Conservation (phyloP, 2,888 invertebrate species). For the Nemotelus nigrinus region DNA sequence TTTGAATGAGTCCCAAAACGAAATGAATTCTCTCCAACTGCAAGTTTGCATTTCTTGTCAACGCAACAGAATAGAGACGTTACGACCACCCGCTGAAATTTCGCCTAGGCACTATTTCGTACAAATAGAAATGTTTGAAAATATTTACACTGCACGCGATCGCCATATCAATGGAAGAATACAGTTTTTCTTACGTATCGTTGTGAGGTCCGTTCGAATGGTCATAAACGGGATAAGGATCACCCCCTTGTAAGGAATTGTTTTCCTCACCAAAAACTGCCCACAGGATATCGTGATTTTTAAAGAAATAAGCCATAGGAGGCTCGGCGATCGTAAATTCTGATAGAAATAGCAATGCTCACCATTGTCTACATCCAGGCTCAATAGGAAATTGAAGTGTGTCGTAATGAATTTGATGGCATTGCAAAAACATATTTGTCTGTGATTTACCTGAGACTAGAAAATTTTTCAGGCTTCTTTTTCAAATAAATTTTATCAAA, state of each 20-base stretch:
- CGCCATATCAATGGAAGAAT: conserved; percentile 25
- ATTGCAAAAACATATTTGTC: neutral
- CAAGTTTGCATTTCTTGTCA: neutral
- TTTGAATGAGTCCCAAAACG: conserved; percentile 42
- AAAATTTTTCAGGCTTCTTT: too few relatives aligned
- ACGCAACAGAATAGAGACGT: conserved; percentile 24
- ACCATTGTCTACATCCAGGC: neutral
- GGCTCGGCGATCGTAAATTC: conserved; percentile 27
- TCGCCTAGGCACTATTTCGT: conserved; percentile 20
- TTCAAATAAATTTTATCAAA: too few relatives aligned
- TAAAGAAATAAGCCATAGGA: conserved; percentile 29
- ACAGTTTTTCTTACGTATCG: conserved; percentile 36
- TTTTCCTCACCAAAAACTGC: conserved; percentile 39
- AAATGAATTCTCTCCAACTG: neutral
- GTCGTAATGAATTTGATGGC: conserved; percentile 11
- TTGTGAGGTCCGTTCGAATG: conserved; percentile 45
- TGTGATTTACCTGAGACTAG: neutral
- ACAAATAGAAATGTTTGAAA: conserved; percentile 47
- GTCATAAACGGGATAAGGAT: conserved; percentile 32
- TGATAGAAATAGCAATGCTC: conserved; percentile 7
- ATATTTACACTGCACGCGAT: conserved; percentile 44
- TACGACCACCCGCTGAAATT: conserved; percentile 32
- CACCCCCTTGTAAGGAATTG: conserved; percentile 38
- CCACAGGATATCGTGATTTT: conserved; percentile 34
- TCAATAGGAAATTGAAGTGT: conserved; percentile 14